Percentiles rank a stretch among this genome's conserved stretches.
phyloP scores from a whole-genome alignment of 2,113 vertebrate species.

The Aspiorhynchus laticeps region DNA sequence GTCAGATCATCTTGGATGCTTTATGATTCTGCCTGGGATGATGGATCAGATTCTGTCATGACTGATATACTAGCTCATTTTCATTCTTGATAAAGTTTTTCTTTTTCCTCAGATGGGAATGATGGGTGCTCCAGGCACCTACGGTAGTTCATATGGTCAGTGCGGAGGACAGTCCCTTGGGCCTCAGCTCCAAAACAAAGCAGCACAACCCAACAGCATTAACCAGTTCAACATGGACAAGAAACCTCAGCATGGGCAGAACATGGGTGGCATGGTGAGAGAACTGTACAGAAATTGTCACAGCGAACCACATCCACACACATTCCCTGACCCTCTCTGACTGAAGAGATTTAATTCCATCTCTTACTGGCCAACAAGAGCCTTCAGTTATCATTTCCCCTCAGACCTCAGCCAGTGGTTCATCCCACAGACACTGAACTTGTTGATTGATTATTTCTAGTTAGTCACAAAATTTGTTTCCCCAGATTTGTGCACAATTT shows the following conservation, averaged over 20 bases:
- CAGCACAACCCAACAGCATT: slow-evolving; percentile 86
- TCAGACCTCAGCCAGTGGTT: background rate
- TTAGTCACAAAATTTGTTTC: background rate
- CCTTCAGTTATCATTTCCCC: background rate
- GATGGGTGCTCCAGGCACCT: slow-evolving; percentile 88
- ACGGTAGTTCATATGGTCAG: slow-evolving; percentile 87
- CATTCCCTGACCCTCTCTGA: background rate
- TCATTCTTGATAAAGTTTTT: background rate
- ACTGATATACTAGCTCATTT: background rate
- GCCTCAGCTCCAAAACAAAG: slow-evolving; percentile 90
- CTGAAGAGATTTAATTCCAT: background rate
- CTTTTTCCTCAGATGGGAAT: slow-evolving; percentile 85
- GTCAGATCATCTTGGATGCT: background rate
- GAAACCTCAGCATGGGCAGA: slow-evolving; percentile 84
- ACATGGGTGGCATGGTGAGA: slow-evolving; percentile 89
- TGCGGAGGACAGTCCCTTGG: slow-evolving; percentile 85
- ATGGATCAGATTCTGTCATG: background rate
- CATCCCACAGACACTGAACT: background rate
- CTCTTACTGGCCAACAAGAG: background rate
- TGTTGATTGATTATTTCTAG: background rate
- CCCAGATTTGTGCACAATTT: background rate
- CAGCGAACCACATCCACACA: background rate
- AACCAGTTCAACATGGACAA: slow-evolving; percentile 93
- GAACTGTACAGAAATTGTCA: background rate
- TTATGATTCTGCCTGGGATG: background rate